A percentile compares a stretch with the other conserved stretches of the same genome.
Evolutionary conservation across 2,797 vertebrate species (phyloP).

Genomic region (Etheostoma perlongum): DNA sequence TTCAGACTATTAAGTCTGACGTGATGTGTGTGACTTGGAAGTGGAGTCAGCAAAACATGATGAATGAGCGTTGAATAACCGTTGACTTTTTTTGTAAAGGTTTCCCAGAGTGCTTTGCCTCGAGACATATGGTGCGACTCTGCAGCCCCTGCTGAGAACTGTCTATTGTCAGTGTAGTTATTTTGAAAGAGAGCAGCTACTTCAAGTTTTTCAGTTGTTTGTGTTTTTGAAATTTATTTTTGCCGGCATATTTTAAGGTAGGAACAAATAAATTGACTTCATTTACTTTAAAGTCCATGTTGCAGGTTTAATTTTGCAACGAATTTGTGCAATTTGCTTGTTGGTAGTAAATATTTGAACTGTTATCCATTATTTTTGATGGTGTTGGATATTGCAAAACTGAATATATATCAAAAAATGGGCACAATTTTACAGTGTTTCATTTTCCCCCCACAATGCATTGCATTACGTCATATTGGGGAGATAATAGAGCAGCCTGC

Average conservation of each 20-base stretch:
- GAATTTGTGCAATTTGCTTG: too few relatives aligned
- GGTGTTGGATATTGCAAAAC: too few relatives aligned
- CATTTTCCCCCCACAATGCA: too few relatives aligned
- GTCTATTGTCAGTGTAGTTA: constrained; percentile 25
- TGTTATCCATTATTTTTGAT: too few relatives aligned
- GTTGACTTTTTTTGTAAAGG: constrained; percentile 47
- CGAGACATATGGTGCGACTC: constrained; percentile 23
- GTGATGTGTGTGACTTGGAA: constrained; percentile 53
- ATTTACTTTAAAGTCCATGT: too few relatives aligned
- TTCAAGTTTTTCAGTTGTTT: neutral
- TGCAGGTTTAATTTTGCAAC: too few relatives aligned
- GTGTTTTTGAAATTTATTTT: neutral
- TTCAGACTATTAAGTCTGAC: constrained; percentile 55
- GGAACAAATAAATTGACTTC: neutral
- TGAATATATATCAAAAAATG: too few relatives aligned
- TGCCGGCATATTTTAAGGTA: constrained; percentile 1
- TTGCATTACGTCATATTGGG: too few relatives aligned
- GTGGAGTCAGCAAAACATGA: constrained; percentile 62
- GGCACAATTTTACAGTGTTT: too few relatives aligned
- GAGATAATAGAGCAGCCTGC: too few relatives aligned
- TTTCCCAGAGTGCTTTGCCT: constrained; percentile 33
- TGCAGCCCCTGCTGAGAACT: constrained; percentile 17
- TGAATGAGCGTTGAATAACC: constrained; percentile 55
- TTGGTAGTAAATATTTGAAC: too few relatives aligned
- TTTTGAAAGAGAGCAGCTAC: constrained; percentile 36